These are phyloP conservation scores for Busseola fusca DNA, from an alignment of 2,888 invertebrate species.

Conservation along the genomic window DNA sequence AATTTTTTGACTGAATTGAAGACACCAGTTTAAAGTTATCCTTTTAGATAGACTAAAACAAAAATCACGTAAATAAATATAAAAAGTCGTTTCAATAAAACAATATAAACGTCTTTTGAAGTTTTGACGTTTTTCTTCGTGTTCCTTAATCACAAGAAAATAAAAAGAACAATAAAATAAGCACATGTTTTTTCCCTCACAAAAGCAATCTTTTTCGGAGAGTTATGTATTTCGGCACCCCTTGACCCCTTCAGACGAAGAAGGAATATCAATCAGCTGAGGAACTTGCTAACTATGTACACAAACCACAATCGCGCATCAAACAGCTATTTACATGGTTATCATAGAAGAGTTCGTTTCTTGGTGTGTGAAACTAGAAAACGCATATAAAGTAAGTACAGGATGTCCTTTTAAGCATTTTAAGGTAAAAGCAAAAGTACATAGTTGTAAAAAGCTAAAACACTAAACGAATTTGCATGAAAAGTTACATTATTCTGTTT, in stretches of 20 bases:
- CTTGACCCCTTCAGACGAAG: constrained; percentile 50
- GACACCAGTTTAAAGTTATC: neutral
- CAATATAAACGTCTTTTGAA: constrained; percentile 6
- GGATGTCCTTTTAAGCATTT: neutral
- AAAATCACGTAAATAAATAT: neutral
- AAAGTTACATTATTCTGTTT: constrained; percentile 33
- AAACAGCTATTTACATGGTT: constrained; percentile 27
- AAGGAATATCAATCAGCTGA: constrained; percentile 53
- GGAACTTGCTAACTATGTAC: constrained; percentile 44
- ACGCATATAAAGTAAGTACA: neutral
- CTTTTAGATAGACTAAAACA: neutral
- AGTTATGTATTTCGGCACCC: constrained; percentile 57
- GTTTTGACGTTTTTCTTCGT: constrained; percentile 6
- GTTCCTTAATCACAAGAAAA: constrained; percentile 31
- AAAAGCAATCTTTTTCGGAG: constrained; percentile 44
- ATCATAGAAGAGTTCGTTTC: neutral
- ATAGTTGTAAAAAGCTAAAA: constrained; percentile 21
- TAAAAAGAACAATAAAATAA: constrained; percentile 52
- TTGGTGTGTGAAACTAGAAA: neutral
- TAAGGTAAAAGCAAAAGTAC: neutral
- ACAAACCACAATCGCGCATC: constrained; percentile 31
- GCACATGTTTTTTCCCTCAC: constrained; percentile 41
- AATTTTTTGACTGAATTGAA: neutral
- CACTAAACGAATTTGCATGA: constrained; percentile 12
- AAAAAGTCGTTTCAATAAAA: neutral